A percentile compares a stretch with the other conserved stretches of the same genome.
Conservation (phyloP, 2,888 invertebrate genomes). For the Luperina nickerlii region DNA sequence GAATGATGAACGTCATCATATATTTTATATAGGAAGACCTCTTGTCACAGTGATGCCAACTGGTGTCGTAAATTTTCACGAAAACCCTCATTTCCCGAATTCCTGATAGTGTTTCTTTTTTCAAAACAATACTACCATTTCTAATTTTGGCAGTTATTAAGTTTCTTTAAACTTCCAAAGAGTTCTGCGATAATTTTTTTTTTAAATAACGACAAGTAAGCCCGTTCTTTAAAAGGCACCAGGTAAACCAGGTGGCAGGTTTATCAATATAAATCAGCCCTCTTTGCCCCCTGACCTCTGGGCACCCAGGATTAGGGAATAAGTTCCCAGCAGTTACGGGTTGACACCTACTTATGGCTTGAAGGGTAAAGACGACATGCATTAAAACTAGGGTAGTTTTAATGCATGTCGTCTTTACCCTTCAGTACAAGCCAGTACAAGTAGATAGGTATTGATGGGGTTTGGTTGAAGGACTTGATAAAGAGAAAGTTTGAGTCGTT, state of each 20-base stretch:
- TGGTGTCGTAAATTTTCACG: too few relatives aligned
- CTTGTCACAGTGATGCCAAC: too few relatives aligned
- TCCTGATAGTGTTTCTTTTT: not conserved
- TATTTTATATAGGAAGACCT: too few relatives aligned
- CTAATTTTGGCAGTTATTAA: not conserved
- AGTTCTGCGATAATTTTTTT: not conserved
- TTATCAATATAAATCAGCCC: slow-evolving; percentile 74
- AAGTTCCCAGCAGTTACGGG: slow-evolving; percentile 73
- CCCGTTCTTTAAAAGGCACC: slow-evolving; percentile 12
- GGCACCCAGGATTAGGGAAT: slow-evolving; percentile 72
- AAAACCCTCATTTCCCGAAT: not conserved
- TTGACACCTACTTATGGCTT: slow-evolving; percentile 63
- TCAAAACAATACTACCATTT: not conserved
- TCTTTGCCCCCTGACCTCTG: slow-evolving; percentile 73
- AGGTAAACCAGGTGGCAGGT: slow-evolving; percentile 69
- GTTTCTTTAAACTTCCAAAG: not conserved
- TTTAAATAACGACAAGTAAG: not conserved
- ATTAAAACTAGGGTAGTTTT: slow-evolving; percentile 36
- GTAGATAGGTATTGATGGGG: slow-evolving; percentile 48
- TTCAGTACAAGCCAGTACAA: too few relatives aligned
- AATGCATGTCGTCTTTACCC: slow-evolving; percentile 50
- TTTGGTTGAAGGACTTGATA: not conserved
- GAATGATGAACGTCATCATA: too few relatives aligned
- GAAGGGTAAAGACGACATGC: too few relatives aligned
- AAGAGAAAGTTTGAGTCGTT: not conserved